Evolutionary conservation across 2,888 invertebrate species (phyloP).

Genomic region (Chelonus formosanus): DNA sequence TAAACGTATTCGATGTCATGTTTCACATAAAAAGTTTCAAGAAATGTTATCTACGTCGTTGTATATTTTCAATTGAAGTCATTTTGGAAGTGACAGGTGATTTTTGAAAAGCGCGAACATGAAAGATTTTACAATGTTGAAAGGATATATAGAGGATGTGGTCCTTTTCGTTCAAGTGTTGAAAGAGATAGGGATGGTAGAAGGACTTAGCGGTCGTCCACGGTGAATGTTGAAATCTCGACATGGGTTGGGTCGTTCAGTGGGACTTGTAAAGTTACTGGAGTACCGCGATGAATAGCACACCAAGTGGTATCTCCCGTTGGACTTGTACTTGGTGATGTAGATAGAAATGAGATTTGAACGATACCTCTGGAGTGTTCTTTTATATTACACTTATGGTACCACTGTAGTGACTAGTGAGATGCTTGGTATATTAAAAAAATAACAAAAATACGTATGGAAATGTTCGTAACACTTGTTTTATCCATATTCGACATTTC

Average conservation of each 20-base stretch:
- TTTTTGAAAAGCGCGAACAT: not conserved
- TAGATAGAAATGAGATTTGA: not conserved
- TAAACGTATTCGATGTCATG: too few relatives aligned
- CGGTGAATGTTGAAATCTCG: slow-evolving; percentile 19
- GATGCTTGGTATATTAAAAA: not conserved
- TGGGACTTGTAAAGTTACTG: slow-evolving; percentile 20
- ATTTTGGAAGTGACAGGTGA: not conserved
- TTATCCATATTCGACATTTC: slow-evolving; percentile 16
- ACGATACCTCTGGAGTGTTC: not conserved
- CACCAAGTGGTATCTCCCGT: slow-evolving; percentile 19
- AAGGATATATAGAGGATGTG: not conserved
- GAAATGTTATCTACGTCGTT: too few relatives aligned
- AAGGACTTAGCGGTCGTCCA: slow-evolving; percentile 27
- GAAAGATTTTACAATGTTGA: not conserved
- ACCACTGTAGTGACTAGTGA: too few relatives aligned
- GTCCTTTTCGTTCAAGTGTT: not conserved
- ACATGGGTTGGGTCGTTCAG: slow-evolving; percentile 22
- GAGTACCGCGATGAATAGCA: slow-evolving; percentile 18
- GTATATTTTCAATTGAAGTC: not conserved
- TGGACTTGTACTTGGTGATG: slow-evolving; percentile 9
- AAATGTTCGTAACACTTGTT: slow-evolving; percentile 1
- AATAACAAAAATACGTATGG: not conserved
- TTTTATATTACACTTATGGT: not conserved
- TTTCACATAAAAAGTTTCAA: too few relatives aligned
- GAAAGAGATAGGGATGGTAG: slow-evolving; percentile 3